Conservation (phyloP, 2,888 invertebrate species). For the Drosophila robusta region DNA sequence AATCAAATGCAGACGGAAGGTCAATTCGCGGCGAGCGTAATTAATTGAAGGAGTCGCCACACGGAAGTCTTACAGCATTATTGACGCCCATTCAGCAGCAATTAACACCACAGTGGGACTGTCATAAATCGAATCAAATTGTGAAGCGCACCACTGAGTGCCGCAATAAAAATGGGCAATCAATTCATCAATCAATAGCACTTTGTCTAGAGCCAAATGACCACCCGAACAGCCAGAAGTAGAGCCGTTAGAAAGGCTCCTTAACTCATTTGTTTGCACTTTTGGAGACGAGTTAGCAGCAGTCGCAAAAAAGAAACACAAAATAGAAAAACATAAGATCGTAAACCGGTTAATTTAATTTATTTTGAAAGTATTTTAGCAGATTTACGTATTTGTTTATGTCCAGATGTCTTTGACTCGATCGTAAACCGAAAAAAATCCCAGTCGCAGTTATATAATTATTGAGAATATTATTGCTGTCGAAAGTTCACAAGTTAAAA, state of each 20-base stretch:
- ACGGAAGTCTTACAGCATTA: constrained; percentile 47
- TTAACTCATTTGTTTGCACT: constrained; percentile 56
- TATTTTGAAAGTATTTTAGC: constrained; percentile 70
- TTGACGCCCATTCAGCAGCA: constrained; percentile 28
- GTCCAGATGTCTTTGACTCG: constrained; percentile 1
- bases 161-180: constrained; percentile 51
- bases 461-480: not conserved
- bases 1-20: constrained; percentile 33
- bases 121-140: constrained; percentile 30
- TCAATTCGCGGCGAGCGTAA: constrained; percentile 14
- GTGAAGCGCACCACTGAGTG: not conserved
- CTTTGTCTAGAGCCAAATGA: constrained; percentile 36
- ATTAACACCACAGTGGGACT: constrained; percentile 29
- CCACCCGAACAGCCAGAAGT: constrained; percentile 15
- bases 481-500: not conserved
- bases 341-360: constrained; percentile 72
- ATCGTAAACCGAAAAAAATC: constrained; percentile 27
- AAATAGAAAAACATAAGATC: constrained; percentile 25
- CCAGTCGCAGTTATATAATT: constrained; percentile 11
- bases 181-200: constrained; percentile 66
- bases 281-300: constrained; percentile 37
- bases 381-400: constrained; percentile 46
- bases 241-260: constrained; percentile 45
- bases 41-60: constrained; percentile 33
- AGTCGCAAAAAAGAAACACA: constrained; percentile 13